Conservation (phyloP, 1,140 invertebrate genomes). For the Ostrea edulis region DNA sequence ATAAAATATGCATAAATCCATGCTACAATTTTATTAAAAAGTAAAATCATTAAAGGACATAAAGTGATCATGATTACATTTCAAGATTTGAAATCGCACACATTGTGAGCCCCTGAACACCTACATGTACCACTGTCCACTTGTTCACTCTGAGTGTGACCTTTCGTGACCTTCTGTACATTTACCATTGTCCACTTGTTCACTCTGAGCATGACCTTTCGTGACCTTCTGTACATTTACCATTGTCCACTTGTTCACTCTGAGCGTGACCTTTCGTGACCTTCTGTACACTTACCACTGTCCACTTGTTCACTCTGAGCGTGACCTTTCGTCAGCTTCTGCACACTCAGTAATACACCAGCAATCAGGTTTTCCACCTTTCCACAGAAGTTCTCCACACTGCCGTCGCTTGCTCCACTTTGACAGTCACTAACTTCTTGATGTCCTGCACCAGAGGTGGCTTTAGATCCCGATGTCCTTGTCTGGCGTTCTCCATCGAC, state of each 20-base stretch:
- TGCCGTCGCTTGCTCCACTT: neutral
- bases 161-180: too few species aligned
- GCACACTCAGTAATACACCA: slow-evolving; percentile 47
- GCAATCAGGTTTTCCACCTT: slow-evolving; percentile 42
- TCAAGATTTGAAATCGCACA: neutral
- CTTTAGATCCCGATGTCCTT: neutral
- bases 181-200: too few species aligned
- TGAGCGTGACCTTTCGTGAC: too few species aligned
- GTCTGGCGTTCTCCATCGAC: neutral
- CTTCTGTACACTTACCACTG: neutral
- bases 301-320: neutral
- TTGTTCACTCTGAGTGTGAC: too few species aligned
- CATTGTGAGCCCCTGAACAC: too few species aligned
- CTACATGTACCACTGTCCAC: too few species aligned
- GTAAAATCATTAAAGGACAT: too few species aligned
- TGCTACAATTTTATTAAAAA: neutral
- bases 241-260: neutral
- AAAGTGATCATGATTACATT: neutral
- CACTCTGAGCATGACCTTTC: too few species aligned
- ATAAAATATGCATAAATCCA: neutral
- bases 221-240: too few species aligned
- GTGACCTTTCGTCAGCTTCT: slow-evolving; percentile 25
- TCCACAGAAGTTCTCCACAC: neutral
- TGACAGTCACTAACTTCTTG: neutral
- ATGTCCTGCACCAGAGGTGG: neutral